A percentile compares a stretch with the other conserved stretches of the same genome.
Evolutionary conservation across 2,888 invertebrate species (phyloP).

Genomic region (Ramazzottius varieornatus): DNA sequence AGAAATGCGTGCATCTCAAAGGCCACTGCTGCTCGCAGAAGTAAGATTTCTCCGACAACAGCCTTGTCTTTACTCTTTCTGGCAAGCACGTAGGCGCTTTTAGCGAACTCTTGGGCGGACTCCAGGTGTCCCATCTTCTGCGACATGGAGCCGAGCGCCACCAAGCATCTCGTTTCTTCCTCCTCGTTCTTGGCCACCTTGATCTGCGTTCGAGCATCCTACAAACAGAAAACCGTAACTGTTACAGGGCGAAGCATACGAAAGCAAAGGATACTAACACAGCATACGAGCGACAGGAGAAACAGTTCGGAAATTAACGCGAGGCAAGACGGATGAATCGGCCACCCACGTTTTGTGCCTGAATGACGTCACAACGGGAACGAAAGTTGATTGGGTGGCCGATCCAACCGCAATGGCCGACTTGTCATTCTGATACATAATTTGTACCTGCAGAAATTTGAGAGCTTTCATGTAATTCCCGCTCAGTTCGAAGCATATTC

Average conservation of each 20-base stretch:
- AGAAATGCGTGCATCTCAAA: background rate
- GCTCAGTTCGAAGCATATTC: background rate
- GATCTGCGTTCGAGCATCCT: conserved; percentile 4
- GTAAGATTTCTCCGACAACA: background rate
- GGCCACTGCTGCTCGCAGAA: background rate
- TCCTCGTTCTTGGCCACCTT: background rate
- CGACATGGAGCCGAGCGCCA: background rate
- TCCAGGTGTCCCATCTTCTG: background rate
- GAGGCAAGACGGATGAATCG: too few relatives aligned
- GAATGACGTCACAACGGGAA: too few relatives aligned
- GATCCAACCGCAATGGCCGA: too few relatives aligned
- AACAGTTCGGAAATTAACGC: too few relatives aligned
- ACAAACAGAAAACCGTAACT: too few relatives aligned
- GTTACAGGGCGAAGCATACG: too few relatives aligned
- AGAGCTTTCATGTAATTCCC: background rate
- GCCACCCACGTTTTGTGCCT: too few relatives aligned
- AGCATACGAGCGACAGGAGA: too few relatives aligned
- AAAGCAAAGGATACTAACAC: too few relatives aligned
- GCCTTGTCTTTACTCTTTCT: background rate
- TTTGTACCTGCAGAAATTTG: background rate
- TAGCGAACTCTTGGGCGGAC: background rate
- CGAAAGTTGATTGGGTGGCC: too few relatives aligned
- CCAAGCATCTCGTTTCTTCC: background rate
- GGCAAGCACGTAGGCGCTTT: background rate
- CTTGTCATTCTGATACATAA: too few relatives aligned